Evolutionary conservation across 2,113 vertebrate genomes (phyloP), one percentile per base, ranked within the genome.

Genomic region (Crotalus horridus): DNA sequence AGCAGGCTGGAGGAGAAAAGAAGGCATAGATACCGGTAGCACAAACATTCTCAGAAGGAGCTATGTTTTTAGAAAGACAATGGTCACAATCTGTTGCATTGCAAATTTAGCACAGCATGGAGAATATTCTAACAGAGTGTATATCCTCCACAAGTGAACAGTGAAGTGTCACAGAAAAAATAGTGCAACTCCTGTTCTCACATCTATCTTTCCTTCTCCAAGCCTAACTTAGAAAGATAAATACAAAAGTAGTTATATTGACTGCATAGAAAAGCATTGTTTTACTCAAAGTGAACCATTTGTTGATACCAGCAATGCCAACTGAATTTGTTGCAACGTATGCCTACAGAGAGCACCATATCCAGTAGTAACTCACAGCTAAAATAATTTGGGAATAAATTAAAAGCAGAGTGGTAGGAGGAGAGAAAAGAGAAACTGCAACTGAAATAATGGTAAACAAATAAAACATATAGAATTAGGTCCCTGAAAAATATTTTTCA

Each of bases 1-100:
- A 89, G 91, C 95, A 39, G 86, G 56, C 24, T 46, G 11, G 17
- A 33, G 26, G 95, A 96, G 93, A 90, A 92, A 13, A 93, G 90
- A 29, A 81, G 90, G 91, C 93, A 96, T 39, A 85, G 85, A 93
- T 64, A 51, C 48, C 1, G 48, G 48, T 51, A 93, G 51, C 89
- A 91, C 95, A 59, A 89, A 56, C 91, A 29, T 9, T 91, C 93
- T 92, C 58, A 91, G 92, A 92, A 93, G 91, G 4, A 86, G 3
- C 51, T 33, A 8, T 24, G 6, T n/a, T 29, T 81, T 21, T 20
- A 59, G 56, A 91, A 91, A 20, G 51, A 81, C 61, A 90, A 59
- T 26, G 21, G 24, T 56, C 43, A 86, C 2, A n/a, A 43, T 43
- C 39, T 9, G 53, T 8, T 89, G 20, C 8, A 26, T 0, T 86